These are phyloP conservation scores for Chelonus formosanus DNA, from an alignment of 2,888 invertebrate genomes.

Conservation along the genomic window DNA sequence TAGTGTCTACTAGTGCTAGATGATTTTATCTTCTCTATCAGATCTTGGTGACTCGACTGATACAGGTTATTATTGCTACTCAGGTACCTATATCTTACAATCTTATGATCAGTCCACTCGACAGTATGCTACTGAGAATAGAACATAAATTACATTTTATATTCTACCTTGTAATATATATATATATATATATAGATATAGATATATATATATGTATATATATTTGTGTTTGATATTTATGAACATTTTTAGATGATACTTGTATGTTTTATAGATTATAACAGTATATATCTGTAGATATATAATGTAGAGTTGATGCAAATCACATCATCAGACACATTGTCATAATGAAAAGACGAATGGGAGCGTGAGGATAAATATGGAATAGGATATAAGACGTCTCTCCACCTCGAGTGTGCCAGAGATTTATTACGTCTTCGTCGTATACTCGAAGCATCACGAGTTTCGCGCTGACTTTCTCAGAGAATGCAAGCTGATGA, in stretches of 20 bases:
- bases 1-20: no score
- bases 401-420: slow-evolving; percentile 58
- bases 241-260: neutral
- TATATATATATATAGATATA: no score
- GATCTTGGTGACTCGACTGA: no score
- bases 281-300: no score
- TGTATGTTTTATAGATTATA: neutral
- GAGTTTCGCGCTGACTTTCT: slow-evolving; percentile 39
- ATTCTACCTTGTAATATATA: no score
- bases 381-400: slow-evolving; percentile 39
- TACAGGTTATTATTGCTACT: slow-evolving; percentile 11
- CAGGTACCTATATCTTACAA: neutral
- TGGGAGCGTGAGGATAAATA: slow-evolving; percentile 11
- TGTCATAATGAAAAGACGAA: slow-evolving; percentile 20
- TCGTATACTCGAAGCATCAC: slow-evolving; percentile 32
- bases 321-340: slow-evolving; percentile 20
- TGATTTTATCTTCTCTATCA: no score
- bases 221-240: no score
- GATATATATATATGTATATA: no score
- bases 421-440: slow-evolving; percentile 56
- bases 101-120: slow-evolving; percentile 17
- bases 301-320: neutral
- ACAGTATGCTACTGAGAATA: slow-evolving; percentile 14
- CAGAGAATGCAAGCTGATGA: slow-evolving; percentile 24
- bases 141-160: no score